Conservation (phyloP, 2,888 invertebrate genomes). For the Drosophila incognita region DNA sequence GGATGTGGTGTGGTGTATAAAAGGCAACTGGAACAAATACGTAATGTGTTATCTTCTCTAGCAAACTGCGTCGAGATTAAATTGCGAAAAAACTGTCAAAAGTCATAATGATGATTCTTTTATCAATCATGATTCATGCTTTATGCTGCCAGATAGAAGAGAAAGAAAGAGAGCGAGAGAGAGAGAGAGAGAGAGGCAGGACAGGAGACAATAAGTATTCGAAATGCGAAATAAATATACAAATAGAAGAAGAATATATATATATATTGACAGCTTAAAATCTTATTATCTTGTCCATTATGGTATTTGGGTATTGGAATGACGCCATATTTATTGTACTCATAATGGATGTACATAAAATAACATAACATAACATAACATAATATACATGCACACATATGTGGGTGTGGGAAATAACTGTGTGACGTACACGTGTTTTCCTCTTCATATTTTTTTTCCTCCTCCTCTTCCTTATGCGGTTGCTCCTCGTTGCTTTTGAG, state of each 20-base stretch:
- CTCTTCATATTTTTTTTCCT: constrained; percentile 6
- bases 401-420: background rate
- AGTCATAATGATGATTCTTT: constrained; percentile 2
- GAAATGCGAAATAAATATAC: background rate
- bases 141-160: background rate
- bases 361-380: background rate
- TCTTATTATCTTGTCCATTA: constrained; percentile 6
- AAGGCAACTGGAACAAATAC: background rate
- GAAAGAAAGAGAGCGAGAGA: background rate
- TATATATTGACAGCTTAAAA: constrained; percentile 9
- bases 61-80: constrained; percentile 7
- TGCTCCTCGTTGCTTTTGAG: background rate
- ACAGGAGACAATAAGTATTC: background rate
- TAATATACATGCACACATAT: background rate
- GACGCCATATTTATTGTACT: constrained; percentile 24
- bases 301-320: constrained; percentile 15
- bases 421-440: constrained; percentile 44
- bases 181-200: background rate
- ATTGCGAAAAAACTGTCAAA: constrained; percentile 8
- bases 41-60: constrained; percentile 10
- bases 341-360: background rate
- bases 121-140: constrained; percentile 12
- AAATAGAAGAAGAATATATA: background rate
- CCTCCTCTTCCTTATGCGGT: constrained; percentile 2
- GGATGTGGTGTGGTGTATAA: background rate